Evolutionary conservation across 53 echinoderm and acorn worm species (phyloP), one percentile per base, ranked within the genome.

Genomic region (Temnopleurus reevesii): DNA sequence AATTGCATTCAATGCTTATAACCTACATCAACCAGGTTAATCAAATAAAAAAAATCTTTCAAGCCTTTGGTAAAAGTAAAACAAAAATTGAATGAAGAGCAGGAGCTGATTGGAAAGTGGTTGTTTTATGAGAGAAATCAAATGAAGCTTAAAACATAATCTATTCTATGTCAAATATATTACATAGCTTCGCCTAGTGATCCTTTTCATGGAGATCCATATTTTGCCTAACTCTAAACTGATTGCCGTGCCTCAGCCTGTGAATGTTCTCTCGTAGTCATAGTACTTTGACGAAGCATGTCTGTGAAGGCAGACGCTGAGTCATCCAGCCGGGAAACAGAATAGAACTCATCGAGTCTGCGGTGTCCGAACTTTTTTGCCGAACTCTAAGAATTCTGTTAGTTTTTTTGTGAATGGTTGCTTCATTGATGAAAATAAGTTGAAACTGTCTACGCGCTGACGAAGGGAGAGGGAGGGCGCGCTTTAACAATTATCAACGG

Each of bases 391-490:
- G 79, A 46, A 41, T 21, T 38, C 17, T 13, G 28, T 24, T 19
- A 2, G 33, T 4, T 38, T 2, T 5, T n/a, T 38, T 71, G n/a
- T 38, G 36, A 71, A 17, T 71, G 71, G 28, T 3, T 38, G 71
- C 41, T 71, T 71, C 71, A 71, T 71, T 71, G 71, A 71, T 71
- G 71, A 71, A n/a, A 71, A 71, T 38, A 49, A 71, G 23, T 38
- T 18, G 15, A 33, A 17, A 85, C 86, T 85, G 86, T 43, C 46
- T 0, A 7, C 21, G 18, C 4, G 44, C 45, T 18, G 63, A 17
- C 86, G 86, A 26, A 23, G 17, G 2, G 7, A 12, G 38, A 12
- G 21, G 15, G 86, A 85, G 86, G 86, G 86, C 86, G 86, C 86
- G 46, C 86, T 85, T 85, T 60, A 85, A 44, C 61, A 28, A 45